Conservation (phyloP, 2,888 invertebrate species). For the Dicycla oo region DNA sequence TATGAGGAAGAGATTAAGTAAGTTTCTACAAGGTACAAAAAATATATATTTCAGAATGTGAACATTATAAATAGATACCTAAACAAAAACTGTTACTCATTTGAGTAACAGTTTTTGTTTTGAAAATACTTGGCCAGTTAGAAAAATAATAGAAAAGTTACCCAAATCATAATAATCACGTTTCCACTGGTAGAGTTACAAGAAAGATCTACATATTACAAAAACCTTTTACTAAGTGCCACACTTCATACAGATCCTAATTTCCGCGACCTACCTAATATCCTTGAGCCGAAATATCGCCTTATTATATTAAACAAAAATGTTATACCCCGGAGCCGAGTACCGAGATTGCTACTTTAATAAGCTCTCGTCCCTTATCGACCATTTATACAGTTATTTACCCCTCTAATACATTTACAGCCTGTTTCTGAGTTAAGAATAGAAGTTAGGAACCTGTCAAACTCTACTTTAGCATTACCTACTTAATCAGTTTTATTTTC, state of each 20-base stretch:
- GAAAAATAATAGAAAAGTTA: background rate
- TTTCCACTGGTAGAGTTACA: too few species aligned
- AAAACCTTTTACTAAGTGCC: constrained; percentile 13
- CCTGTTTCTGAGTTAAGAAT: background rate
- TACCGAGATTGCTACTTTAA: constrained; percentile 40
- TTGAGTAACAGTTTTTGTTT: too few species aligned
- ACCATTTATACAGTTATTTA: constrained; percentile 42
- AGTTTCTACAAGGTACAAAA: background rate
- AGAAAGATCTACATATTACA: background rate
- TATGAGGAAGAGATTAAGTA: background rate
- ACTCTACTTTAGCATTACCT: background rate
- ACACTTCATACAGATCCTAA: constrained; percentile 27
- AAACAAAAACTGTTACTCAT: background rate
- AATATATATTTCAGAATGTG: background rate
- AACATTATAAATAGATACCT: background rate
- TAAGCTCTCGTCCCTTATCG: constrained; percentile 32
- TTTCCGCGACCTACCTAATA: constrained; percentile 1
- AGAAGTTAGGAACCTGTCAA: background rate
- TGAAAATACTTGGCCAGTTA: background rate
- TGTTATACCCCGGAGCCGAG: constrained; percentile 23
- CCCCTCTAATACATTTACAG: background rate
- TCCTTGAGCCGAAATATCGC: constrained; percentile 3
- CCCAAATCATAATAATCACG: background rate
- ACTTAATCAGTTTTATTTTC: background rate
- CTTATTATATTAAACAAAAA: constrained; percentile 47